Evolutionary conservation across 2,113 vertebrate genomes (phyloP).

Genomic region (Puffinus mauretanicus): DNA sequence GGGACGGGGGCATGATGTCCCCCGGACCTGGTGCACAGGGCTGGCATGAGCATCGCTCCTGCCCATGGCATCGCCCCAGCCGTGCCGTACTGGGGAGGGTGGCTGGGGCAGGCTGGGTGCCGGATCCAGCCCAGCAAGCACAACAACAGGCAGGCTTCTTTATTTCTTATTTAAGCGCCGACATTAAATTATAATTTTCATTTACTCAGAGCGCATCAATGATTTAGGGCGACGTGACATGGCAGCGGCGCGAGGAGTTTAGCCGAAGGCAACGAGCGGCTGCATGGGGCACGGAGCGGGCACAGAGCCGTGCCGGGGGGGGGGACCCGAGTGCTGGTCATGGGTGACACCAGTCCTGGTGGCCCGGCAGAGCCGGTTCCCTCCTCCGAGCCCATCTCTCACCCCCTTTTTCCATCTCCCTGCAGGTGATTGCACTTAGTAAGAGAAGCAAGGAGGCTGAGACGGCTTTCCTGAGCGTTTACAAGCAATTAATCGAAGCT

Average conservation of each 20-base stretch:
- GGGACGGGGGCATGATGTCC: background rate
- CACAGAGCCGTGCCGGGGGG: background rate
- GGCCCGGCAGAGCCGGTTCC: fast-evolving
- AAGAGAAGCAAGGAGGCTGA: slow-evolving; percentile 97
- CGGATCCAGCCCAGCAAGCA: fast-evolving
- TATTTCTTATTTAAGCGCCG: slow-evolving; percentile 62
- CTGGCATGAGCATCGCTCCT: fast-evolving
- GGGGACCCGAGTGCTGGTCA: fast-evolving
- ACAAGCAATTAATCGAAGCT: slow-evolving; percentile 93
- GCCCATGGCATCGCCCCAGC: background rate
- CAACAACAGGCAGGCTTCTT: slow-evolving; percentile 11
- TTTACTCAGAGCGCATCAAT: slow-evolving; percentile 63
- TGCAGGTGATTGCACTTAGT: slow-evolving; percentile 94
- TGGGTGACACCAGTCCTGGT: fast-evolving
- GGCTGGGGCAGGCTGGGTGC: background rate
- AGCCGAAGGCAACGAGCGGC: background rate
- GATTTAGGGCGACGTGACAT: slow-evolving; percentile 9
- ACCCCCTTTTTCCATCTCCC: background rate
- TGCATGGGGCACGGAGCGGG: background rate
- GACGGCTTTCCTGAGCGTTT: slow-evolving; percentile 93
- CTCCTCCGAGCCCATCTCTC: background rate
- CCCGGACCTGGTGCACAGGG: background rate
- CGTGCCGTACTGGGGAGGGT: background rate
- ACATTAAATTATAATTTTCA: slow-evolving; percentile 70
- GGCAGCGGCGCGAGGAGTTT: background rate